These are phyloP conservation scores for Parascotia fuliginaria DNA, from an alignment of 2,888 invertebrate species.

Conservation along the genomic window DNA sequence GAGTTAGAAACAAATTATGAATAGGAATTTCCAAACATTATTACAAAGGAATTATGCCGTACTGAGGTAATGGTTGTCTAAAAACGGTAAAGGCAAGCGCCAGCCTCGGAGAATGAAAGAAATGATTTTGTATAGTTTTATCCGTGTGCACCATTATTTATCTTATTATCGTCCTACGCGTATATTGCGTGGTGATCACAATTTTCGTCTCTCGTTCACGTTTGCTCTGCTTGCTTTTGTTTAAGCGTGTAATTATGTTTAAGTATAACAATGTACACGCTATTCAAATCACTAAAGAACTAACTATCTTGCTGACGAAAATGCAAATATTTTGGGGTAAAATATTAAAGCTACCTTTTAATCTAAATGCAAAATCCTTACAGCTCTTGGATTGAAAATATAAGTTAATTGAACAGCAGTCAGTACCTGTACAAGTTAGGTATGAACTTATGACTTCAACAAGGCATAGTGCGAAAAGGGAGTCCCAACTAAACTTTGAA, in stretches of 20 bases:
- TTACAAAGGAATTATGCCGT: constrained; percentile 20
- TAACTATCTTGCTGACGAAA: neutral
- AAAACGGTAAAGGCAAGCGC: constrained; percentile 30
- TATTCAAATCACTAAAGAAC: constrained; percentile 13
- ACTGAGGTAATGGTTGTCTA: constrained; percentile 14
- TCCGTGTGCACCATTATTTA: constrained; percentile 57
- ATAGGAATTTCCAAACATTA: constrained; percentile 47
- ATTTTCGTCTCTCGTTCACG: constrained; percentile 73
- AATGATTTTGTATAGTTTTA: constrained; percentile 37
- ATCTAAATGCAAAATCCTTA: neutral
- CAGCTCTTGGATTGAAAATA: neutral
- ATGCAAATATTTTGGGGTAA: neutral
- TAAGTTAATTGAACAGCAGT: constrained; percentile 25
- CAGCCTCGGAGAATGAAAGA: constrained; percentile 30
- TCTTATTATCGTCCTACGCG: constrained; percentile 74
- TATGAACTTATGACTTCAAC: too few species aligned
- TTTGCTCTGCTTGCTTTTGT: constrained; percentile 63
- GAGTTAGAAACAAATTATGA: constrained; percentile 42
- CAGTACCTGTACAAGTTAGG: too few species aligned
- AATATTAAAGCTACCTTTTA: neutral
- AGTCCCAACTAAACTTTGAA: constrained; percentile 24
- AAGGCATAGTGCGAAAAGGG: constrained; percentile 25
- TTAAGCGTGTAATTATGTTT: constrained; percentile 67
- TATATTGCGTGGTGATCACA: constrained; percentile 72
- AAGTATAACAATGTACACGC: constrained; percentile 45